Evolutionary conservation across 2,888 invertebrate genomes (phyloP).

Genomic region (Ellobium chinense): DNA sequence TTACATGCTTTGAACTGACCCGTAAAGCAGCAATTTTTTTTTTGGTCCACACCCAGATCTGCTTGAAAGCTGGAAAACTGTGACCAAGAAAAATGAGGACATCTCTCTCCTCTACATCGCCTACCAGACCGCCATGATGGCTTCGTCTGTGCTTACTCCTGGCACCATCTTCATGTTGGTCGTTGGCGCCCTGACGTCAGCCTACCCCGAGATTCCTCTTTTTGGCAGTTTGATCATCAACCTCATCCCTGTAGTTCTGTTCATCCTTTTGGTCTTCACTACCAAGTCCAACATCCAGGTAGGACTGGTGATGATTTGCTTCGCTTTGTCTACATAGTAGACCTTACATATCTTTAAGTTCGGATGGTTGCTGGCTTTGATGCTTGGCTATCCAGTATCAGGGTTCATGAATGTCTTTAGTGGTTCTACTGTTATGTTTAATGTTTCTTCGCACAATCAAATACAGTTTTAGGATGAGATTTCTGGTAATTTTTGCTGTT

Average conservation of each 20-base stretch:
- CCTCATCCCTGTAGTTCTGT: constrained; percentile 69
- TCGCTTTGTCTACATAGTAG: too few relatives aligned
- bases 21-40: neutral
- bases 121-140: constrained; percentile 70
- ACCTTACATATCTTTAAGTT: too few relatives aligned
- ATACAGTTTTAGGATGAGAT: too few relatives aligned
- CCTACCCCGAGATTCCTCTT: constrained; percentile 63
- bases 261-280: constrained; percentile 70
- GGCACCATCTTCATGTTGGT: constrained; percentile 88
- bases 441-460: too few relatives aligned
- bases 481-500: too few relatives aligned
- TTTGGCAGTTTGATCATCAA: constrained; percentile 81
- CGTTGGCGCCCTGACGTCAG: constrained; percentile 74
- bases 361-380: too few relatives aligned
- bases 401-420: too few relatives aligned
- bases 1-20: too few relatives aligned
- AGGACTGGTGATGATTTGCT: too few relatives aligned
- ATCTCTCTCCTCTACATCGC: constrained; percentile 84
- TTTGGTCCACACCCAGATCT: constrained; percentile 15
- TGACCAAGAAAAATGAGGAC: constrained; percentile 96
- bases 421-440: too few relatives aligned
- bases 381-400: too few relatives aligned
- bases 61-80: constrained; percentile 62
- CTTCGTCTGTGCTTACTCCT: constrained; percentile 96
- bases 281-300: constrained; percentile 83